Evolutionary conservation across 1,140 invertebrate genomes (phyloP), one percentile per base, ranked within the genome.

Genomic region (Chymomyza costata): DNA sequence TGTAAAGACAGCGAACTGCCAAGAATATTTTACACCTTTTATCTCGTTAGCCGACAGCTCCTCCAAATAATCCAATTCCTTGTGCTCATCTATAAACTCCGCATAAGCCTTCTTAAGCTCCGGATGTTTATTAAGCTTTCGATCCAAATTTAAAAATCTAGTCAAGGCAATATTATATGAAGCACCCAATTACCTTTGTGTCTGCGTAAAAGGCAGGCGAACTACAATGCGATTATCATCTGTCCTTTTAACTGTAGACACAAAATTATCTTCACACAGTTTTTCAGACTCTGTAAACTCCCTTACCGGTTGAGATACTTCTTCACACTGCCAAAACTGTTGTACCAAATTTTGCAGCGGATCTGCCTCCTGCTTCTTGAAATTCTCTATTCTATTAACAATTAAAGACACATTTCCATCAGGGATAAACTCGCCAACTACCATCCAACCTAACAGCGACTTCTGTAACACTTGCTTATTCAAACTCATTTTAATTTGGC

Each of bases 1-100:
- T 6, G 25, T 28, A 28, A 5, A 28, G 10, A 28, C 25, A 85
- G 31, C 15, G 51, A 64, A 13, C 58, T 25, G 8, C 62, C 58
- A 0, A 71, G 73, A 11, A 70, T 46, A 45, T 28, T 28, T 38
- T 14, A 30, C 41, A 2, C 17, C 16, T 15, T 11, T 1, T 2
- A 5, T 13, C 14, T 44, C 15, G 25, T n/a, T n/a, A n/a, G n/a
- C n/a, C n/a, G 8, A 13, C 8, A 17, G 6, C 13, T 43, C 34
- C 34, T 41, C 38, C 53, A 56, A 47, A 25, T 55, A 45, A 19
- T 43, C 44, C 13, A 38, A 11, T 18, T 30, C 19, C 11, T 32
- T 13, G 21, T 54, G 46, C 18, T 54, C 51, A n/a, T n/a, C n/a
- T n/a, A n/a, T n/a, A n/a, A n/a, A n/a, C n/a, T n/a, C n/a, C n/a